Evolutionary conservation across 2,113 vertebrate species (phyloP), one percentile per base, ranked within the genome.

Genomic region (Camelus bactrianus): DNA sequence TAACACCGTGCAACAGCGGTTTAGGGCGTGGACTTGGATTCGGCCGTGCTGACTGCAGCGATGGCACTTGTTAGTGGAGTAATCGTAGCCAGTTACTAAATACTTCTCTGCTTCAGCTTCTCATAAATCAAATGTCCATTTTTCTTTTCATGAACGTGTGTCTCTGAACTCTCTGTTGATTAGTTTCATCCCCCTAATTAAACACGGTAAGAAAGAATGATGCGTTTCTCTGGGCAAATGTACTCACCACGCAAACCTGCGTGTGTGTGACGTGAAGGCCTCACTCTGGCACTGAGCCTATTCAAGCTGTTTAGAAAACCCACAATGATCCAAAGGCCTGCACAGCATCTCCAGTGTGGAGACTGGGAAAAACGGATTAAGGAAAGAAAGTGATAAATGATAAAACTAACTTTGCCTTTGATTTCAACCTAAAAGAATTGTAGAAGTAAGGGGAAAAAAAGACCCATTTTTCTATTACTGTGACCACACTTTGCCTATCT

Each of bases 291-390:
- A n/a, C 35, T 91, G n/a, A 94, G 11, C 2, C 81, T 91, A 35
- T 76, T 85, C 73, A 81, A 46, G 20, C 5, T 95, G 30, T 64
- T 93, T 84, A 58, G 32, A 94, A 92, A 92, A 94, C 38, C 88
- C 38, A 62, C 28, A 94, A 83, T 93, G 91, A 48, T 48, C 24
- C 12, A 65, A 87, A 72, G 32, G 50, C 28, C 9, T 65, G 20
- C 6, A 79, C 9, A 87, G 3, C 12, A 79, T 87, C 42, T 92
- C 14, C 5, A 65, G 1, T 38, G 8, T 48, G 13, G 15, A 84
- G 38, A 67, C 13, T 70, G 32, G 6, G 20, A 32, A 58, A 83
- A 82, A 48, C 89, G 30, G 1, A 30, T 77, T 76, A 60, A 69
- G 5, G 30, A 81, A 89, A 52, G 19, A 46, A 79, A 85, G 11